Base-by-base conservation (phyloP, 2,113 vertebrate species). In the Chrysochloris asiatica region DNA sequence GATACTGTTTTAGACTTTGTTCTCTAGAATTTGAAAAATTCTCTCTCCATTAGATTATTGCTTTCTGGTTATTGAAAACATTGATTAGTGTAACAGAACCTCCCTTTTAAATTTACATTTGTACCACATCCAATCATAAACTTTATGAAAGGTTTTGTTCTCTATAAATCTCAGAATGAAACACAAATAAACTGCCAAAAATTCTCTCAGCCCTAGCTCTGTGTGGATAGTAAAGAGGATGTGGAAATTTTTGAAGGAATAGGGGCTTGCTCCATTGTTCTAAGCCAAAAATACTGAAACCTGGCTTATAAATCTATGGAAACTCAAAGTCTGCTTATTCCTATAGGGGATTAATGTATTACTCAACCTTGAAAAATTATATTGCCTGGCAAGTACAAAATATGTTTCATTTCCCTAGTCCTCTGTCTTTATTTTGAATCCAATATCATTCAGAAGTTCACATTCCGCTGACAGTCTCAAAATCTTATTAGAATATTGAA, bases 331-430 rank as follows among this genome's bases (percentile, higher is more conserved):
- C 93, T 88, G 81, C 92, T 93, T 92, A 94, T 96, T 95, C 86
- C 90, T 97, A 96, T 93, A 97, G 95, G 92, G 63, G 69, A 96
- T 95, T 95, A 96, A 90, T 86, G 88, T 73, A 95, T 96, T 97
- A 96, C 92, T 95, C 90, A 96, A 88, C 36, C 77, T 94, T 94
- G 88, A 96, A 92, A 96, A 94, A 92, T 95, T 90, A 90, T 83
- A 95, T 95, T 95, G 93, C 95, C 90, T 95, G 93, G 93, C 80
- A 97, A 86, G 89, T 95, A 88, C 47, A 92, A 90, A 90, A 85
- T 94, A 81, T 88, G 52, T 71, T 90, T 95, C 86, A 94, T 93
- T 95, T 94, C 87, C 71, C 54, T 26, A 79, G 17, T 67, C 8
- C 50, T 89, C 72, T 63, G 95, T 8, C 28, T 93, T 91, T 81